Evolutionary conservation across 1,140 invertebrate species (phyloP).

Genomic region (Drosophila hydei): DNA sequence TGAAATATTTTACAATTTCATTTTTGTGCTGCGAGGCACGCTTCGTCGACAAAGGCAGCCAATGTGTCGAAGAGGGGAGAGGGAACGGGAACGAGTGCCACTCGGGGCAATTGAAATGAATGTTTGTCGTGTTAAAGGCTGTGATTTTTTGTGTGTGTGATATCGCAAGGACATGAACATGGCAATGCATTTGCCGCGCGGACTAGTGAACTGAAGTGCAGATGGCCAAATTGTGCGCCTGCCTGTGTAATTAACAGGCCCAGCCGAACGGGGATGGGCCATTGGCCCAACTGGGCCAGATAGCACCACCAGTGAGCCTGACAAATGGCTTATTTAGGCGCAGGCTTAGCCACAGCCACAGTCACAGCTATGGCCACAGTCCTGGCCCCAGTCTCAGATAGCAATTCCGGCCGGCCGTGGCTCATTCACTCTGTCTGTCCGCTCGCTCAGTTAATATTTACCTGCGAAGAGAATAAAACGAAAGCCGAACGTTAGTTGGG

Average conservation of each 20-base stretch:
- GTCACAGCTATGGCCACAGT: neutral
- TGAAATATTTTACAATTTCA: constrained; percentile 74
- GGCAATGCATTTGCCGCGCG: constrained; percentile 30
- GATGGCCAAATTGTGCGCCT: constrained; percentile 35
- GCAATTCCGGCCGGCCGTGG: neutral
- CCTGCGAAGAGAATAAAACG: constrained; percentile 35
- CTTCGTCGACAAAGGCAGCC: constrained; percentile 16
- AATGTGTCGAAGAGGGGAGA: constrained; percentile 7
- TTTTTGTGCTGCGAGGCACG: constrained; percentile 48
- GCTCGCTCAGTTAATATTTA: constrained; percentile 31
- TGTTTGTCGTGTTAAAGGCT: constrained; percentile 76
- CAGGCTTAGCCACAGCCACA: constrained; percentile 18
- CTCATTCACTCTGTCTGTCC: neutral
- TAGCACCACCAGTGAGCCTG: constrained; percentile 53
- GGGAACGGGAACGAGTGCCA: constrained; percentile 45
- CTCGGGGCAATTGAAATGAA: constrained; percentile 74
- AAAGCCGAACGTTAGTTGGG: neutral
- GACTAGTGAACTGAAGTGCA: constrained; percentile 37
- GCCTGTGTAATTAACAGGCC: constrained; percentile 41
- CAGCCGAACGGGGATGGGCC: neutral
- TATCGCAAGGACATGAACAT: constrained; percentile 14
- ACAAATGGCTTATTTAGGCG: constrained; percentile 76
- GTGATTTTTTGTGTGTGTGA: constrained; percentile 47
- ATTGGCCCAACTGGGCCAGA: constrained; percentile 9
- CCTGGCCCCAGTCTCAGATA: neutral